Base-by-base conservation (phyloP, 2,797 vertebrate species). In the Hemitrygon akajei region DNA sequence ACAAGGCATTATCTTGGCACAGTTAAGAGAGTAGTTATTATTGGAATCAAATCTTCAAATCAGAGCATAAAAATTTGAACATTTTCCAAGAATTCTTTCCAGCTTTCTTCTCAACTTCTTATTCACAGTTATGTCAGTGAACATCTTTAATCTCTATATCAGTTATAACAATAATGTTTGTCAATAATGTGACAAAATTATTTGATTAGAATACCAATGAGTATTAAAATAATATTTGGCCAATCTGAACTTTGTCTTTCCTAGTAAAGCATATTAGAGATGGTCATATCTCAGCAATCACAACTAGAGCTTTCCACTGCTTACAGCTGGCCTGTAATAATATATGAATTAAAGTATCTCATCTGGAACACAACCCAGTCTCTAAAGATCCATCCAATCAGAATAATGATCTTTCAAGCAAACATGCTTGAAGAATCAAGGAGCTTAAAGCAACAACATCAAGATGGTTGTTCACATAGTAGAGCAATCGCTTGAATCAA, bases 1-100 rank as follows among this genome's bases (percentile, higher is more conserved):
- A 92, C 91, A 93, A 76, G 76, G 91, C 91, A 93, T 76, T 75
- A 76, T 40, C 91, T 76, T 93, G 91, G 91, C 91, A 16, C 91
- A 93, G 71, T 40, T 58, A 93, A 3, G 34, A 30, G 6, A 58
- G 71, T 30, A 58, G 91, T 71, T 93, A 93, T 93, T 76, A 76
- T 40, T 76, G 66, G 37, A 93, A 56, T 27, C 73, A 22, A 93
- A 56, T 93, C 71, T 75, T 16, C 37, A 69, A 56, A 75, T 93
- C 71, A 76, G 91, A 93, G 91, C 91, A 75, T 58, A 47, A 93
- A n/a, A 3, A 30, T 11, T 93, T 93, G 91, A 93, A 22, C n/a
- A 93, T 93, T 76, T 58, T 93, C 91, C 91, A 93, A 93, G 91
- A 93, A 47, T 93, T 14, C 14, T 20, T 93, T 93, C 69, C 71